phyloP scores from a whole-genome alignment of 2,888 invertebrate genomes.

The Pammene aurita region DNA sequence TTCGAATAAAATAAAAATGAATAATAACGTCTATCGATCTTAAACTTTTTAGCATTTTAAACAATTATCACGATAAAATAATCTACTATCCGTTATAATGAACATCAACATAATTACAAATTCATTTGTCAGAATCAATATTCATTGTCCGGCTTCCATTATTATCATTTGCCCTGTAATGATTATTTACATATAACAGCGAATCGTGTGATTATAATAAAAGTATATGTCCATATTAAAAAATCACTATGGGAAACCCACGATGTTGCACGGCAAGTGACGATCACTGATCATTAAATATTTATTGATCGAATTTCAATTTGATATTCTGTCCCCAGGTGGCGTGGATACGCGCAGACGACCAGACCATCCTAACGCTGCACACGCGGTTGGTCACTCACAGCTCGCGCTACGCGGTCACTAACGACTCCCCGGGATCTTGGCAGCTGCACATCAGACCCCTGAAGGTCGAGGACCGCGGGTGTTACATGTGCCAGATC shows the following conservation, averaged over 20 bases:
- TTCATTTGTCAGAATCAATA: conserved; percentile 1
- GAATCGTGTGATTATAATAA: too few relatives aligned
- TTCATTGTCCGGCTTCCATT: background rate
- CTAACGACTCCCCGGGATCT: conserved; percentile 86
- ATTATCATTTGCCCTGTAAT: background rate
- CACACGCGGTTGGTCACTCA: conserved; percentile 89
- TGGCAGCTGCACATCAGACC: conserved; percentile 90
- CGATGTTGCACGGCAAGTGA: too few relatives aligned
- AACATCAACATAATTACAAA: background rate
- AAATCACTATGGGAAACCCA: too few relatives aligned
- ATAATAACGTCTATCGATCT: too few relatives aligned
- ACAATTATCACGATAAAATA: too few relatives aligned
- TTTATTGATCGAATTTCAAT: too few relatives aligned
- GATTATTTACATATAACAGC: background rate
- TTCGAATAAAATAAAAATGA: too few relatives aligned
- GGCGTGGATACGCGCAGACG: conserved; percentile 89
- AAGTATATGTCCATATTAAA: too few relatives aligned
- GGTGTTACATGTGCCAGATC: conserved; percentile 92
- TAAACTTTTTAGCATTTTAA: too few relatives aligned
- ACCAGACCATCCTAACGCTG: conserved; percentile 89
- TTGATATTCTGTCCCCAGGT: conserved; percentile 76
- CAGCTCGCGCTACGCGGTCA: conserved; percentile 87
- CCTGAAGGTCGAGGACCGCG: conserved; percentile 88
- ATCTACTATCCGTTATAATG: background rate
- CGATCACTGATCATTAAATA: too few relatives aligned